Base-by-base conservation (phyloP, 2,113 vertebrate species). In the Gracilinanus agilis region DNA sequence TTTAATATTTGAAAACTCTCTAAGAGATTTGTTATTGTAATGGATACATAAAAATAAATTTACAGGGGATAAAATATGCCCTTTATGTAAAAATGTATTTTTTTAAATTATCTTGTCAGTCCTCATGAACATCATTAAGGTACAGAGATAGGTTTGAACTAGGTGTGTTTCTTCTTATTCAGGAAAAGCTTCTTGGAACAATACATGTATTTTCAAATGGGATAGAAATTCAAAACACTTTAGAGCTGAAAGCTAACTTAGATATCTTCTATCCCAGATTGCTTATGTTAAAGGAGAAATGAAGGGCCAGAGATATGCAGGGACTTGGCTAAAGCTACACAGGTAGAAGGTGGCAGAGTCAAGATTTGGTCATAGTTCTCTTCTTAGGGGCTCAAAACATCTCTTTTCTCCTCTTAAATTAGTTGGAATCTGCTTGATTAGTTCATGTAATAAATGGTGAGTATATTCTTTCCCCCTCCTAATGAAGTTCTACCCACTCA, bases 1-100 rank as follows among this genome's bases (percentile, higher is more conserved):
- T 97, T 97, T 93, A 95, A 97, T 97, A 96, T 96, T 95, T 97
- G 95, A 96, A 97, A 95, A 96, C 92, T 61, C 54, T 95, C 96
- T 44, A 21, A 93, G 95, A 95, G 93, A 93, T 91, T 92, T 94
- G n/a, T 83, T 83, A 34, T 53, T 89, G 90, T 1, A 83, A 92
- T 9, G 94, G 61, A n/a, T 4, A 56, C 92, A 49, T 55, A 92
- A 67, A 95, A 96, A 96, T 90, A 92, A 93, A 95, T 90, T 34
- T 21, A 88, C 93, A 67, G 83, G 55, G 75, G 49, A 53, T 24
- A 94, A 94, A 95, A 95, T 56, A 97, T 88, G 44, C 61, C 0
- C 25, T 90, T 88, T 54, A 53, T 16, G 24, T 91, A 11, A 83
- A 54, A 53, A 27, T 19, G 24, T 12, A 0, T 11, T 53, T 90